These are phyloP conservation scores for Brevipalpus yothersi DNA, from an alignment of 1,140 invertebrate genomes.

Conservation along the genomic window DNA sequence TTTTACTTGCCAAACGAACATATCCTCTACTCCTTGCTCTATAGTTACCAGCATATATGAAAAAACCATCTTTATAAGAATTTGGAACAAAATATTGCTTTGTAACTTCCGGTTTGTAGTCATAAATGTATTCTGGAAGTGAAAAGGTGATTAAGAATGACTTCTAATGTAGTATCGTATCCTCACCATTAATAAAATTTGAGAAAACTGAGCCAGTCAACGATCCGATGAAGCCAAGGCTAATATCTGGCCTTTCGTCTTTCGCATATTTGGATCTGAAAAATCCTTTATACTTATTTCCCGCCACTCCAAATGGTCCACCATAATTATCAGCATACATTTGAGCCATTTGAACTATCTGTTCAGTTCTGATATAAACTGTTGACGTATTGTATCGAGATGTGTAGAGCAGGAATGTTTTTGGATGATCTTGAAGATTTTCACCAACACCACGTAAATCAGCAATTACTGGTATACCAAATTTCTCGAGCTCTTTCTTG, in stretches of 20 bases:
- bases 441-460: constrained; percentile 21
- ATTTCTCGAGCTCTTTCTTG: background rate
- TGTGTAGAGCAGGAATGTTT: background rate
- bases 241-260: constrained; percentile 66
- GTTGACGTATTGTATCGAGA: background rate
- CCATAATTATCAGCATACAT: background rate
- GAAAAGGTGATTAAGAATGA: too few species aligned
- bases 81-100: too few species aligned
- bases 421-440: constrained; percentile 22
- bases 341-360: background rate
- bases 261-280: constrained; percentile 52
- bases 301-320: background rate
- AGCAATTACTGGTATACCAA: constrained; percentile 17
- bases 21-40: too few species aligned
- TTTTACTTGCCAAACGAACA: too few species aligned
- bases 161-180: too few species aligned
- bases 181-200: too few species aligned
- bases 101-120: too few species aligned
- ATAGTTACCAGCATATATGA: too few species aligned
- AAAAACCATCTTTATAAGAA: too few species aligned
- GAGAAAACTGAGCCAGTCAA: too few species aligned
- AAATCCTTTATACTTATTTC: constrained; percentile 30
- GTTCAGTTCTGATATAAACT: constrained; percentile 1
- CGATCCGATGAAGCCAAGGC: constrained; percentile 25
- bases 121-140: too few species aligned